Evolutionary conservation across 2,888 invertebrate species (phyloP).

Genomic region (Yponomeuta plumbellus): DNA sequence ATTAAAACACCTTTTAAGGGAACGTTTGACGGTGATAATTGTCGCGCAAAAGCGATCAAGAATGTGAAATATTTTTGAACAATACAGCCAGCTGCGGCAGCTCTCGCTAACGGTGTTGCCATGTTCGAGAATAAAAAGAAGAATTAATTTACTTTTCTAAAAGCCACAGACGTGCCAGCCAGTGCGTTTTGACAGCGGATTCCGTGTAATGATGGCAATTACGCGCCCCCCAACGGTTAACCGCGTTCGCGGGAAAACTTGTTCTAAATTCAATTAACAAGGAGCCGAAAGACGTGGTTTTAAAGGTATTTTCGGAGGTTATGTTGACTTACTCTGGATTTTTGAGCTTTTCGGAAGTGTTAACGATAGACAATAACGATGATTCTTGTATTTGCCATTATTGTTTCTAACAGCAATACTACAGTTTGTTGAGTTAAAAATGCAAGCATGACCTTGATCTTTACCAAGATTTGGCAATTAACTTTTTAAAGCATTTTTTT

Average conservation of each 20-base stretch:
- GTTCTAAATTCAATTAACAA: conserved; percentile 33
- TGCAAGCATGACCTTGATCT: no score
- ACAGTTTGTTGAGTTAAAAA: no score
- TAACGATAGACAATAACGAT: no score
- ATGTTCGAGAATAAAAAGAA: conserved; percentile 27
- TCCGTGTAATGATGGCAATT: conserved; percentile 35
- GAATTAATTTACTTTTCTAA: conserved; percentile 28
- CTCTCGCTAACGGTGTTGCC: conserved; percentile 32
- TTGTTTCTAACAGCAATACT: no score
- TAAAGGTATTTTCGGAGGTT: no score
- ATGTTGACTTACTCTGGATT: no score
- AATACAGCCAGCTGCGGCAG: conserved; percentile 20
- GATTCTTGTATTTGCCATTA: no score
- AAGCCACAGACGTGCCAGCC: conserved; percentile 28
- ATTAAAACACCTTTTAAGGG: conserved; percentile 17
- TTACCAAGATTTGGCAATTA: no score
- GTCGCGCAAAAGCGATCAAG: conserved; percentile 21
- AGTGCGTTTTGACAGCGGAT: conserved; percentile 30
- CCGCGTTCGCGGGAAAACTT: conserved; percentile 26
- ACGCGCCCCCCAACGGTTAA: conserved; percentile 21
- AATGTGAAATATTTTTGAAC: conserved; percentile 26
- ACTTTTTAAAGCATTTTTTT: no score
- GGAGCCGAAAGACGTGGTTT: conserved; percentile 4
- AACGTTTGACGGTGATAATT: conserved; percentile 22
- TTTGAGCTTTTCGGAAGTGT: no score